A percentile compares a stretch with the other conserved stretches of the same genome.
Evolutionary conservation across 2,113 vertebrate species (phyloP).

Genomic region (Laterallus jamaicensis): DNA sequence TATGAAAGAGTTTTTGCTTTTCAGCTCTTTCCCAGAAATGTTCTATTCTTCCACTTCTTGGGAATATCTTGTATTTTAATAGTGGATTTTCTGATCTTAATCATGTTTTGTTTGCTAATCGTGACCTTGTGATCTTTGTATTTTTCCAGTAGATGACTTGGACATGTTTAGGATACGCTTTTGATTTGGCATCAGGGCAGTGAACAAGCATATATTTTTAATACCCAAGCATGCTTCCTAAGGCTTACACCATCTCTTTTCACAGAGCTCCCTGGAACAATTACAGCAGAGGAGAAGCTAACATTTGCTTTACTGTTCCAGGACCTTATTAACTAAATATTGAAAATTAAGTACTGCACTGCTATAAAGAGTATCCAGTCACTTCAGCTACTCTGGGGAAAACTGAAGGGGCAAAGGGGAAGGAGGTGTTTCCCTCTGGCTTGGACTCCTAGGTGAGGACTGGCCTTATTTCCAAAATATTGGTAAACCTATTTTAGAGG

Average conservation of each 20-base stretch:
- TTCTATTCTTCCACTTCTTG: background rate
- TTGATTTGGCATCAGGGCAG: background rate
- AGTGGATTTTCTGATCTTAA: background rate
- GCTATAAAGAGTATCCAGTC: background rate
- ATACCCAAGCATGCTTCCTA: background rate
- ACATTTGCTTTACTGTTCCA: background rate
- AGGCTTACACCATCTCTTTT: background rate
- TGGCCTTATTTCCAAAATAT: background rate
- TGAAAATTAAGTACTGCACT: background rate
- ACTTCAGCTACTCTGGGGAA: background rate
- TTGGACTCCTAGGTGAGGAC: background rate
- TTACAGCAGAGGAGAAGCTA: background rate
- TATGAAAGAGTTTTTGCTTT: background rate
- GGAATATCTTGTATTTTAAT: background rate
- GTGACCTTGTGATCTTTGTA: background rate
- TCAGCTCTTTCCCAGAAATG: background rate
- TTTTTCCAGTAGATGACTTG: background rate
- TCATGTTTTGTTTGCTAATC: slow-evolving; percentile 2
- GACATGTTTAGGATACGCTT: background rate
- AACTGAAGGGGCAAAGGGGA: background rate
- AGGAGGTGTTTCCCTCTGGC: background rate
- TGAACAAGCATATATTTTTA: background rate
- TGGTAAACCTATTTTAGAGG: background rate
- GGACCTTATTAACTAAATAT: background rate
- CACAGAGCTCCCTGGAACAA: background rate